phyloP scores from a whole-genome alignment of 2,113 vertebrate genomes.

The Actenoides hombroni region DNA sequence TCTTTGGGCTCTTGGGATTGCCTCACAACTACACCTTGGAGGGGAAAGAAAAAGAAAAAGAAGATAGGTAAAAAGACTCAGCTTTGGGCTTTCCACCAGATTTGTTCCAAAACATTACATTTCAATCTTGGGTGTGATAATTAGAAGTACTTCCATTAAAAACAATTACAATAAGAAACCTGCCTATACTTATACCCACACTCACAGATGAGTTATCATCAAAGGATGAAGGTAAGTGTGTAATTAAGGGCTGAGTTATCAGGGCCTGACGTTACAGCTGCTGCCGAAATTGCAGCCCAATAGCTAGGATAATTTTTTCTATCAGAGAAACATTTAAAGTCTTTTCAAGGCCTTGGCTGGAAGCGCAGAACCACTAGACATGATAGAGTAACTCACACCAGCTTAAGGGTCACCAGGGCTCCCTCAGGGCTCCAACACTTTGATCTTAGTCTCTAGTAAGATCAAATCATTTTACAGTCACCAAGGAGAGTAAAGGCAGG shows the following conservation, averaged over 20 bases:
- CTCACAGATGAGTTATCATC: neutral
- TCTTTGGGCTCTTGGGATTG: constrained; percentile 69
- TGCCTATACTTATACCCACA: neutral
- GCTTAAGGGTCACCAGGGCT: neutral
- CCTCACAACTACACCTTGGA: constrained; percentile 49
- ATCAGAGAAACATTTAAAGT: neutral
- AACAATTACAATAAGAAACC: neutral
- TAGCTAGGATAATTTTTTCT: neutral
- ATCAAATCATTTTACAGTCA: neutral
- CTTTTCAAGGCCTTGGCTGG: neutral
- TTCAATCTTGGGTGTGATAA: neutral
- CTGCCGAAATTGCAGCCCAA: neutral
- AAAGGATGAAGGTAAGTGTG: neutral
- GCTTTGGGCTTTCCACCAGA: neutral
- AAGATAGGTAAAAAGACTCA: neutral
- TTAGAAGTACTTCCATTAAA: neutral
- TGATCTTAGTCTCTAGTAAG: neutral
- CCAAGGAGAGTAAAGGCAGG: neutral
- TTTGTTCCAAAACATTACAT: neutral
- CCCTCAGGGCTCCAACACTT: neutral
- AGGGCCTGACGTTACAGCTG: neutral
- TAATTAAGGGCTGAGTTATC: neutral
- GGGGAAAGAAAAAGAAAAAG: neutral
- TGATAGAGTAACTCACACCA: rapidly evolving
- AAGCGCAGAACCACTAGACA: neutral